Evolutionary conservation across 2,797 vertebrate species (phyloP).

Genomic region (Threskiornis aethiopicus): DNA sequence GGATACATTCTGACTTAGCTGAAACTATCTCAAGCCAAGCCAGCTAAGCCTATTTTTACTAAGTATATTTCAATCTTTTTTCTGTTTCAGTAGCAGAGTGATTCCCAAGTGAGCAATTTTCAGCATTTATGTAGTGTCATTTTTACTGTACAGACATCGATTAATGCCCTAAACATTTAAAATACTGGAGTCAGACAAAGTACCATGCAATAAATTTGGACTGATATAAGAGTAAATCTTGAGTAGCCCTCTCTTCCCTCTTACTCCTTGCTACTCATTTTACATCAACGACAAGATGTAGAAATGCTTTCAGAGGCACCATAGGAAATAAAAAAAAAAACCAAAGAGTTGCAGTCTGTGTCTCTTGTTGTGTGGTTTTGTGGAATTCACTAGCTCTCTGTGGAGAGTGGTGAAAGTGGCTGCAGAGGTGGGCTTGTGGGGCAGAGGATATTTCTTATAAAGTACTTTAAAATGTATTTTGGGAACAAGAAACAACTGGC

Average conservation of each 20-base stretch:
- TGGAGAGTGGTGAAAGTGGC: background rate
- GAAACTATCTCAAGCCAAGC: background rate
- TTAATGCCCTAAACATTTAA: background rate
- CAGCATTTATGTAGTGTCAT: background rate
- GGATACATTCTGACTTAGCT: background rate
- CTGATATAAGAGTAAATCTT: background rate
- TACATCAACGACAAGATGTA: background rate
- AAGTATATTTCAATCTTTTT: background rate
- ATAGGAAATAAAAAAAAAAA: background rate
- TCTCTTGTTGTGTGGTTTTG: background rate
- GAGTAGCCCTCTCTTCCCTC: background rate
- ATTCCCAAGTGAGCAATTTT: background rate
- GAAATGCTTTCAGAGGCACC: background rate
- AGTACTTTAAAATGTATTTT: background rate
- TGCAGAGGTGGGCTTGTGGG: background rate
- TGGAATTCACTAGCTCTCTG: background rate
- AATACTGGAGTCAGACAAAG: background rate
- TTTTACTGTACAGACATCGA: background rate
- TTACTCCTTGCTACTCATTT: background rate
- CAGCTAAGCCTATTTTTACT: background rate
- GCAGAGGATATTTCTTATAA: background rate
- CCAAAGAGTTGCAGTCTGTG: background rate
- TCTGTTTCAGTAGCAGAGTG: background rate
- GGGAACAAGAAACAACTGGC: background rate
- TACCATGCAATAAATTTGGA: background rate